A percentile compares a stretch with the other conserved stretches of the same genome.
Evolutionary conservation across 2,888 invertebrate genomes (phyloP).

Genomic region (Thumatha senex): DNA sequence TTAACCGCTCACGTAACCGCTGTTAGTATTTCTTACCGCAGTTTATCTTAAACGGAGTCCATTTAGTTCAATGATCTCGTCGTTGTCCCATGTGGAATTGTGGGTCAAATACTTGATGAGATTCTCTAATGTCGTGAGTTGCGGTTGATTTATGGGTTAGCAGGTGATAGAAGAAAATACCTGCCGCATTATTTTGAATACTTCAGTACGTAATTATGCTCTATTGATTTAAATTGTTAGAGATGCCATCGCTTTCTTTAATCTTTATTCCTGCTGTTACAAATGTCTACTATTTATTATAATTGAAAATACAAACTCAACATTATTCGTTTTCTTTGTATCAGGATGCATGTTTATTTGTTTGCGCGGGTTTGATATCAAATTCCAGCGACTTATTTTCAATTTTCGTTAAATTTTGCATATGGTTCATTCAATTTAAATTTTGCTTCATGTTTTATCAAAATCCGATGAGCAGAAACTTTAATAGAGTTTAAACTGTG

Average conservation of each 20-base stretch:
- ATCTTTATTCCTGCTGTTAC: no score
- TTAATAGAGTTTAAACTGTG: no score
- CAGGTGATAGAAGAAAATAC: conserved; percentile 30
- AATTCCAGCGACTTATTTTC: no score
- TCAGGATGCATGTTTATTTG: no score
- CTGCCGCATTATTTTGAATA: conserved; percentile 12
- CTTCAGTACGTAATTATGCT: conserved; percentile 17
- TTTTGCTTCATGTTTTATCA: no score
- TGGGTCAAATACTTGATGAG: conserved; percentile 51
- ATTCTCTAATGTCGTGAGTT: conserved; percentile 28
- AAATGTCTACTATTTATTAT: no score
- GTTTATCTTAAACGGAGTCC: conserved; percentile 36
- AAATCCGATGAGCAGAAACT: no score
- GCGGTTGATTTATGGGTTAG: conserved; percentile 30
- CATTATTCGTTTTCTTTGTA: no score
- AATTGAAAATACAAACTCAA: no score
- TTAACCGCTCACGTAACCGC: conserved; percentile 63
- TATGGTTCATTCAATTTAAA: no score
- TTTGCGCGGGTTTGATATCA: no score
- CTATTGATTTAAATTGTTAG: conserved; percentile 11
- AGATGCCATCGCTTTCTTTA: conserved; percentile 15
- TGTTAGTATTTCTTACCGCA: conserved; percentile 49
- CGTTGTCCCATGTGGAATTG: conserved; percentile 57
- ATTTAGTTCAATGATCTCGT: conserved; percentile 46
- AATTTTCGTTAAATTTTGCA: no score